Evolutionary conservation across 2,888 invertebrate genomes (phyloP), one percentile per base, ranked within the genome.

Genomic region (Melieria crassipennis): DNA sequence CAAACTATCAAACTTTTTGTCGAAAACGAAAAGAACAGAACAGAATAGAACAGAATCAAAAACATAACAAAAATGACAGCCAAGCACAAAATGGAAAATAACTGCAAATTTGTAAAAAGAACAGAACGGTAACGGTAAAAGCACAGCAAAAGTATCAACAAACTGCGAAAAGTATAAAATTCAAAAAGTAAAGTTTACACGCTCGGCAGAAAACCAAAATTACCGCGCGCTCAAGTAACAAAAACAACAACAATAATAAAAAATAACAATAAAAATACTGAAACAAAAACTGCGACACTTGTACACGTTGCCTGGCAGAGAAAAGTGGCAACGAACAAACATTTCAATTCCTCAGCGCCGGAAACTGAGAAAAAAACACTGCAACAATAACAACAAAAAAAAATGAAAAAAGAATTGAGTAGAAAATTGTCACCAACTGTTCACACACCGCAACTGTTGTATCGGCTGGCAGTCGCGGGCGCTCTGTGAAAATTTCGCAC

Each of bases 1-100:
- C 11, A 67, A 67, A 69, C 68, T 69, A 62, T 69, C 52, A 56
- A 69, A 69, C 52, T 62, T 69, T 60, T 67, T 60, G 45, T 30
- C 48, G 57, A 56, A 57, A 57, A 16, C 16, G 16, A 16, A 42
- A 42, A 42, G 5, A 42, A 10, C 56, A 47, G 16, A 43, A 64
- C 16, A 30, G 30, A 57, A 66, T 48, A 65, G 5, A 47, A 10
- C 7, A 64, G 50, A 42, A 52, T 30, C 30, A 48, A 30, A 10
- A 64, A 13, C n/a, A 30, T 3, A 50, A 11, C 42, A 42, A 7
- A 13, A 58, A 13, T 57, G 46, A 16, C 4, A 10, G 30, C 30
- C 30, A 30, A 30, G 30, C 30, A 30, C 30, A 30, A 30, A 30
- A 30, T 30, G 30, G 30, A 30, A 52, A 46, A 46, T 47, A 46